A percentile compares a stretch with the other conserved stretches of the same genome.
Evolutionary conservation across 2,797 vertebrate species (phyloP).

Genomic region (Phrynocephalus vlangalii): DNA sequence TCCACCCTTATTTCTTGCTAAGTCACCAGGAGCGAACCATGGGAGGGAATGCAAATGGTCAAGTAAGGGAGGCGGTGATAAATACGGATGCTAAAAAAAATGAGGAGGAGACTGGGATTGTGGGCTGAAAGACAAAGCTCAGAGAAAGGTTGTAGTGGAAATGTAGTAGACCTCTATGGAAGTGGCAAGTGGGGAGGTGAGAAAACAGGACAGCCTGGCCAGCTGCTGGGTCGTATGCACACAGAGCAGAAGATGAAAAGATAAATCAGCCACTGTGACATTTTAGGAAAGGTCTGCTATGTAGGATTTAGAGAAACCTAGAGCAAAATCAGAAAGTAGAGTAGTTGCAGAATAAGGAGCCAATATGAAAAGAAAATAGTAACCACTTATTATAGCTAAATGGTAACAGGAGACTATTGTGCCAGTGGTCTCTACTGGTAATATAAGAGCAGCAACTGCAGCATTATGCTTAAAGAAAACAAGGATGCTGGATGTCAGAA

Average conservation of each 20-base stretch:
- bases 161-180: background rate
- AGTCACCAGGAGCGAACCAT: conserved; percentile 65
- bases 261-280: background rate
- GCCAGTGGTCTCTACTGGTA: background rate
- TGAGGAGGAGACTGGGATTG: background rate
- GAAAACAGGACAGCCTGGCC: background rate
- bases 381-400: background rate
- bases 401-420: background rate
- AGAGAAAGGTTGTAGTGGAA: background rate
- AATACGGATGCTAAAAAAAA: background rate
- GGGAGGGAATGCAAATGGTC: background rate
- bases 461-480: background rate
- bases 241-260: background rate
- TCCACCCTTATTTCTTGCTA: conserved; percentile 74
- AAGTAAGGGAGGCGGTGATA: background rate
- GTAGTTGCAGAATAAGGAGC: background rate
- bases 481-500: background rate
- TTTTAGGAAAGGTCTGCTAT: background rate
- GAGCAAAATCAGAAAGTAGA: background rate
- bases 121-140: conserved; percentile 21
- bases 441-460: background rate
- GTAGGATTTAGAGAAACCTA: background rate
- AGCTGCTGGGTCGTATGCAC: background rate
- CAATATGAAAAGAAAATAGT: background rate
- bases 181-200: background rate